These are phyloP conservation scores for Andrena fulva DNA, from an alignment of 2,888 invertebrate species.

Conservation along the genomic window DNA sequence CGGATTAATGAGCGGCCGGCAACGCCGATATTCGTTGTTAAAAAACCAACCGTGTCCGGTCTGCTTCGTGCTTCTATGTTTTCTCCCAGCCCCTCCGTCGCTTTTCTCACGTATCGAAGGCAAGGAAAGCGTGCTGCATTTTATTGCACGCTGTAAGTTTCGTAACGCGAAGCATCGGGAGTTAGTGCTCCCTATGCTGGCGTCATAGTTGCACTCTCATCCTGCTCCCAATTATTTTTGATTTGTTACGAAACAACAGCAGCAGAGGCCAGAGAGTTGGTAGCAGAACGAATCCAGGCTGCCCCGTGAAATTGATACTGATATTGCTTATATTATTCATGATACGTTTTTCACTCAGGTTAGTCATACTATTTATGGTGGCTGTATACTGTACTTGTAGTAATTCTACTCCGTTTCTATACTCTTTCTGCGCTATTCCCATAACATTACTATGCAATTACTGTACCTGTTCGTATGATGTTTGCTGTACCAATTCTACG, in stretches of 20 bases:
- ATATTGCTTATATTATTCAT: no score
- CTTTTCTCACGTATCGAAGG: background rate
- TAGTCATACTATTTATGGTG: no score
- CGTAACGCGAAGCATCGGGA: slow-evolving; percentile 14
- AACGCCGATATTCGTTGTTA: background rate
- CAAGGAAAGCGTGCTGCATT: background rate
- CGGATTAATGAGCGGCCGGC: slow-evolving; percentile 17
- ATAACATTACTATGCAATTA: no score
- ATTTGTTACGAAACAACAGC: slow-evolving; percentile 43
- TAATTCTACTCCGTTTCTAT: no score
- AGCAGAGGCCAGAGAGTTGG: background rate
- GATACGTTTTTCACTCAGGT: no score
- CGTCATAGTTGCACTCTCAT: slow-evolving; percentile 1
- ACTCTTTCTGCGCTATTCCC: no score
- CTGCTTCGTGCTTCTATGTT: background rate
- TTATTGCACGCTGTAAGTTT: slow-evolving; percentile 8
- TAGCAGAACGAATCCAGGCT: slow-evolving; percentile 23
- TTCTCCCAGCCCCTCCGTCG: background rate
- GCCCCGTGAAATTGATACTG: slow-evolving; percentile 22
- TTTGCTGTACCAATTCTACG: no score
- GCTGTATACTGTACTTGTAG: no score
- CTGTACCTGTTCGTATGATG: no score
- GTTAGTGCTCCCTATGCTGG: background rate
- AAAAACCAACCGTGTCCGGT: background rate
- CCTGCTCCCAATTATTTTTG: slow-evolving; percentile 31